Percentiles rank a stretch among this genome's conserved stretches.
phyloP scores from a whole-genome alignment of 2,113 vertebrate species.

The Canis aureus region DNA sequence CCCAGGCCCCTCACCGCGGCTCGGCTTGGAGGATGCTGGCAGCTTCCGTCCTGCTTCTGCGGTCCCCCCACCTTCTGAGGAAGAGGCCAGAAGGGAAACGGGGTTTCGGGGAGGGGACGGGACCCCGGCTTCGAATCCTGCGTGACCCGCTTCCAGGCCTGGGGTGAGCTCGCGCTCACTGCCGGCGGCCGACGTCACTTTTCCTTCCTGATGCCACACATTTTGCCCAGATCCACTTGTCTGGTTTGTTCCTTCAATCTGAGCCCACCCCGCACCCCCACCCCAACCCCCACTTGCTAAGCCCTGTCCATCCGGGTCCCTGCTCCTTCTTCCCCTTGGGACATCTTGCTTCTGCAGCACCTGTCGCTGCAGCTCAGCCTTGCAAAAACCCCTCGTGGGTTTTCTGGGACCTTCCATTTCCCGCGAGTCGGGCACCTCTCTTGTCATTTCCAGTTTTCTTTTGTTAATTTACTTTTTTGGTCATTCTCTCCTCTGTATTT shows the following conservation, averaged over 20 bases:
- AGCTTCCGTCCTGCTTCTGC: neutral
- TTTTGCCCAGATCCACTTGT: neutral
- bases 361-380: neutral
- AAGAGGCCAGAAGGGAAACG: neutral
- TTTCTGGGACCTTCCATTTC: neutral
- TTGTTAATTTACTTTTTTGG: neutral
- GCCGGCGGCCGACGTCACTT: neutral
- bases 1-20: no score
- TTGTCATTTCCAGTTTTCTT: neutral
- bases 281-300: neutral
- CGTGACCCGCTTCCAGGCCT: no score
- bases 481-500: neutral
- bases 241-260: neutral
- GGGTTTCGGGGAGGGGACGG: neutral
- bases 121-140: no score
- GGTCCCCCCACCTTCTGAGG: neutral
- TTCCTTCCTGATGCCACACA: neutral
- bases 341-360: neutral
- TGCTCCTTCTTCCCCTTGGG: no score
- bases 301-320: no score
- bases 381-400: neutral
- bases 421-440: neutral
- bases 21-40: no score
- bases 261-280: rapidly evolving
- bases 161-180: no score